phyloP scores from a whole-genome alignment of 2,888 invertebrate genomes.

The Homarus gammarus region DNA sequence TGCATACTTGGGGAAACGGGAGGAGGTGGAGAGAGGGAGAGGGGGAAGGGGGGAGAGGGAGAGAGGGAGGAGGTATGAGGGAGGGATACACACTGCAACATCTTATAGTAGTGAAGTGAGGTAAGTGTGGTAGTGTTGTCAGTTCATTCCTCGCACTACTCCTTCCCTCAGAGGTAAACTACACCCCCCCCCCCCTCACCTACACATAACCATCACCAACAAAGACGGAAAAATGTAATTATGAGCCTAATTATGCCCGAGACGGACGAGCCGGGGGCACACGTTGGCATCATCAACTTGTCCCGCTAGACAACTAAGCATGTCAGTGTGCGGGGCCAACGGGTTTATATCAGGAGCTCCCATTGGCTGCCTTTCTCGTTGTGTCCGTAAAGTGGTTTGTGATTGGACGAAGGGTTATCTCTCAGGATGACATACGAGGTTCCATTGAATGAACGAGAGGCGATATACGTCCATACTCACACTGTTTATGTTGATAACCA shows the following conservation, averaged over 20 bases:
- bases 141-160: too few species aligned
- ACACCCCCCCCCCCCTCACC: too few species aligned
- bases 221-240: conserved; percentile 1
- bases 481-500: not conserved
- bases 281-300: conserved; percentile 1
- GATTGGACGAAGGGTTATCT: conserved; percentile 42
- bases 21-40: not conserved
- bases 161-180: too few species aligned
- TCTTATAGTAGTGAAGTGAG: too few species aligned
- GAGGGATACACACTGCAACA: not conserved
- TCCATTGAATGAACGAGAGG: not conserved
- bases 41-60: not conserved
- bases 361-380: conserved; percentile 10
- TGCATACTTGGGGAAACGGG: too few species aligned
- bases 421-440: conserved; percentile 24
- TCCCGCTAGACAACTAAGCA: conserved; percentile 29
- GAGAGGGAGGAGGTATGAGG: not conserved
- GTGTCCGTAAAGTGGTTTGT: not conserved
- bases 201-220: too few species aligned
- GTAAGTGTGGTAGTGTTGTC: too few species aligned
- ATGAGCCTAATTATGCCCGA: conserved; percentile 8
- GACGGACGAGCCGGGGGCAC: not conserved
- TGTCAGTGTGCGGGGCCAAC: conserved; percentile 30
- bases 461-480: not conserved
- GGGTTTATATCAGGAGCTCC: conserved; percentile 8